Evolutionary conservation across 1,140 invertebrate species (phyloP), one percentile per base, ranked within the genome.

Genomic region (Protaetia brevitarsis): DNA sequence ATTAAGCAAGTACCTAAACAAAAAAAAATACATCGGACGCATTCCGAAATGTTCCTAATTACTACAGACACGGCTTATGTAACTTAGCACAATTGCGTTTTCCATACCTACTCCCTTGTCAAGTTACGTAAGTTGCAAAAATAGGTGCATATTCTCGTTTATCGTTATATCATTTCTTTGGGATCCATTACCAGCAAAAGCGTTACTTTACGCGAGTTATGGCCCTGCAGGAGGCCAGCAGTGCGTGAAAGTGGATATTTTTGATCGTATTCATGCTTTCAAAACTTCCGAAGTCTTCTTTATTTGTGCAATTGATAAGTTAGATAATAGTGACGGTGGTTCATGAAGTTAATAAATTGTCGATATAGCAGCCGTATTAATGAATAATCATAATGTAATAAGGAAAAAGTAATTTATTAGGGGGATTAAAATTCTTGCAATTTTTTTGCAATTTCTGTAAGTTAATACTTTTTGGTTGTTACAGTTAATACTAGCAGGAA

Each of bases 401-500:
- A n/a, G n/a, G n/a, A n/a, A n/a, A n/a, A n/a, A n/a, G n/a, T n/a
- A n/a, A n/a, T n/a, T n/a, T n/a, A n/a, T n/a, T n/a, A n/a, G n/a
- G n/a, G n/a, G n/a, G n/a, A n/a, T n/a, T n/a, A n/a, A n/a, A n/a
- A 34, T 34, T 34, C 13, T 11, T 6, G 1, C 13, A 34, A 11
- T 34, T 34, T 34, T 11, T 34, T 34, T 34, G 31, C 2, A 34
- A 34, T 34, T 34, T n/a, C 1, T n/a, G 5, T 34, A 51, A 10
- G 34, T 8, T 28, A 29, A 7, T 19, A 61, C 29, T 10, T 62
- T 61, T 21, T 56, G 27, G 65, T 34, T 16, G n/a, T 75, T 71
- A 59, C 67, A 75, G 74, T 65, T 73, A 23, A 23, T 74, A 16
- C n/a, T 63, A 61, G 41, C 16, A 16, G 8, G 41, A 2, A 2